Evolutionary conservation across 2,113 vertebrate genomes (phyloP).

Genomic region (Microtus richardsoni): DNA sequence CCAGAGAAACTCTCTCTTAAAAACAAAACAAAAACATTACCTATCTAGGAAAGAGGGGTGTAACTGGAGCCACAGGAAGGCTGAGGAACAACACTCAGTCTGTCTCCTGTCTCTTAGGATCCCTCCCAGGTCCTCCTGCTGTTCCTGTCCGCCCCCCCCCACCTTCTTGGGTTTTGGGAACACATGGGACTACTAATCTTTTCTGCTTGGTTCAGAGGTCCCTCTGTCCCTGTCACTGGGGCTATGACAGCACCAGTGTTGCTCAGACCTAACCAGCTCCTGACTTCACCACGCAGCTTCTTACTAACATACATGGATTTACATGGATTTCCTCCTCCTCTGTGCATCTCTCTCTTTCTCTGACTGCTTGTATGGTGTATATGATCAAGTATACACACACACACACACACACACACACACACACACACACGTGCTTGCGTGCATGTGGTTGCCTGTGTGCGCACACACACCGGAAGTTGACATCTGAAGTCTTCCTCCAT

Average conservation of each 20-base stretch:
- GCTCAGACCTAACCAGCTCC: neutral
- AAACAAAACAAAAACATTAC: neutral
- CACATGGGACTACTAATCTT: neutral
- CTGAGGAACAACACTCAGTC: neutral
- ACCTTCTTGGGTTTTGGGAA: neutral
- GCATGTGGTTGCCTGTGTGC: neutral
- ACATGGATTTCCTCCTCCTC: neutral
- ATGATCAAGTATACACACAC: neutral
- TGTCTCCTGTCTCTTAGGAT: neutral
- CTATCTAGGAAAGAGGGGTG: neutral
- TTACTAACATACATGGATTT: neutral
- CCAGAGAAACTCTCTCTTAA: neutral
- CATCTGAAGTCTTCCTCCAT: neutral
- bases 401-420: no score
- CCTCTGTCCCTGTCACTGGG: neutral
- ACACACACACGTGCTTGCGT: no score
- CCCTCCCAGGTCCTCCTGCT: neutral
- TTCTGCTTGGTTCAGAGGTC: neutral
- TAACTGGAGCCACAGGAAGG: neutral
- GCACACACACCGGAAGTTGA: neutral
- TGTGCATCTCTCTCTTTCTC: neutral
- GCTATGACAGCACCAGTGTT: neutral
- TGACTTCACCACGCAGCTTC: neutral
- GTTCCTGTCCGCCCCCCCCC: neutral
- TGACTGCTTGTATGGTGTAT: neutral